A percentile compares a stretch with the other conserved stretches of the same genome.
These are phyloP conservation scores for Silurus asotus DNA, from an alignment of 2,113 vertebrate genomes.

Conservation along the genomic window DNA sequence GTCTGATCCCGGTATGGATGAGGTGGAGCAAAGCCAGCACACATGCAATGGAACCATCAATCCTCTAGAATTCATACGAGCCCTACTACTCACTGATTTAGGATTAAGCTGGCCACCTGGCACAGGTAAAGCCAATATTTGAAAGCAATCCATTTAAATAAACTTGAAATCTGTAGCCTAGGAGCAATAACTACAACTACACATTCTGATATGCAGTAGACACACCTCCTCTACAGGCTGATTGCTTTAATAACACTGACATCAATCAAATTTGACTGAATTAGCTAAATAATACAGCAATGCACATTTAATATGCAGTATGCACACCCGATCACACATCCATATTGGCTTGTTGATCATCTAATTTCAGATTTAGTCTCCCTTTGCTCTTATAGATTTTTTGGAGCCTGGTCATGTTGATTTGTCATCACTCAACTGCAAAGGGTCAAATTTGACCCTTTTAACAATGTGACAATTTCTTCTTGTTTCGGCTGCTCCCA, in stretches of 20 bases:
- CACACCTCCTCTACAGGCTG: background rate
- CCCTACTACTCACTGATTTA: background rate
- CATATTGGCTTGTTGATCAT: background rate
- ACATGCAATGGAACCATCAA: background rate
- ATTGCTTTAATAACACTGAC: background rate
- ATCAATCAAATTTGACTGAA: background rate
- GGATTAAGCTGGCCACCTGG: conserved; percentile 11
- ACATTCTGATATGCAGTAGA: background rate
- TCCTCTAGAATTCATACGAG: conserved; percentile 1
- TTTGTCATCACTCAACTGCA: background rate
- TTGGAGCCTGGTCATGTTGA: background rate
- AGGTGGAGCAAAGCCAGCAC: background rate
- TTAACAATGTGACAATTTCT: too few relatives aligned
- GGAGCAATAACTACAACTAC: background rate
- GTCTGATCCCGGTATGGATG: conserved; percentile 3
- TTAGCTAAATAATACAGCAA: background rate
- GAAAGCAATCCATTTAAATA: background rate
- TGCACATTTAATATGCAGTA: background rate
- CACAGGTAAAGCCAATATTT: background rate
- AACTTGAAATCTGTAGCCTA: too few relatives aligned
- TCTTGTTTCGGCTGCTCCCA: too few relatives aligned
- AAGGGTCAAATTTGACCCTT: background rate
- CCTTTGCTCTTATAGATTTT: background rate
- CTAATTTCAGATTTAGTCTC: background rate
- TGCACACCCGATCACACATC: background rate